Evolutionary conservation across 2,113 vertebrate genomes (phyloP).

Genomic region (Okapia johnstoni): DNA sequence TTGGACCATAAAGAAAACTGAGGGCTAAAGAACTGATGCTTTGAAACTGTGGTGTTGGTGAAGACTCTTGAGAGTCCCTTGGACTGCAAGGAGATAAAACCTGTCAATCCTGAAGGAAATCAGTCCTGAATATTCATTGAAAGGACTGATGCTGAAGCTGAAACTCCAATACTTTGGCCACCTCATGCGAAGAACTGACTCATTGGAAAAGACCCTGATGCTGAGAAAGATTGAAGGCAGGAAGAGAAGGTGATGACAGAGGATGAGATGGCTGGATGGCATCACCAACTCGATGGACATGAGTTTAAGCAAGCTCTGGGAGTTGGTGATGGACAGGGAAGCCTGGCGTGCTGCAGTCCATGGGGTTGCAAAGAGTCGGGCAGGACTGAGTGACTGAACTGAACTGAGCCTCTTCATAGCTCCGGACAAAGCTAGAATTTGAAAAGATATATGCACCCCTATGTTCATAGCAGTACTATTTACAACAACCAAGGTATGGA

Average conservation of each 20-base stretch:
- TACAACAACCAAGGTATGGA: not conserved
- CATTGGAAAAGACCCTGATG: not conserved
- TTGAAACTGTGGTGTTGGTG: too few relatives aligned
- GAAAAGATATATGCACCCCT: not conserved
- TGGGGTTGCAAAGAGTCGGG: too few relatives aligned
- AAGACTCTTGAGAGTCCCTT: too few relatives aligned
- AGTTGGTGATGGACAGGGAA: too few relatives aligned
- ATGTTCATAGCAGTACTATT: not conserved
- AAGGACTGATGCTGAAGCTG: not conserved
- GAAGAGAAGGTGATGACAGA: not conserved
- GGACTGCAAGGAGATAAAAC: not conserved
- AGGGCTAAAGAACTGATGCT: too few relatives aligned
- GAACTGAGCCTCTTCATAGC: not conserved
- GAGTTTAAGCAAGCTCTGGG: too few relatives aligned
- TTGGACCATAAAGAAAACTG: too few relatives aligned
- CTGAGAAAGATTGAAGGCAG: not conserved
- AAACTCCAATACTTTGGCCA: not conserved
- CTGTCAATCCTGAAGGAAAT: not conserved
- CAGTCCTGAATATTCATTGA: too few relatives aligned
- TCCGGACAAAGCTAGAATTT: not conserved
- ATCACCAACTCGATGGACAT: too few relatives aligned
- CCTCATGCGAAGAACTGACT: not conserved
- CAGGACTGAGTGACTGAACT: too few relatives aligned
- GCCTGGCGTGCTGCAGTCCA: too few relatives aligned
- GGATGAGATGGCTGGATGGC: too few relatives aligned